Evolutionary conservation across 2,888 invertebrate genomes (phyloP), one percentile per base, ranked within the genome.

Genomic region (Capitulum mitella): DNA sequence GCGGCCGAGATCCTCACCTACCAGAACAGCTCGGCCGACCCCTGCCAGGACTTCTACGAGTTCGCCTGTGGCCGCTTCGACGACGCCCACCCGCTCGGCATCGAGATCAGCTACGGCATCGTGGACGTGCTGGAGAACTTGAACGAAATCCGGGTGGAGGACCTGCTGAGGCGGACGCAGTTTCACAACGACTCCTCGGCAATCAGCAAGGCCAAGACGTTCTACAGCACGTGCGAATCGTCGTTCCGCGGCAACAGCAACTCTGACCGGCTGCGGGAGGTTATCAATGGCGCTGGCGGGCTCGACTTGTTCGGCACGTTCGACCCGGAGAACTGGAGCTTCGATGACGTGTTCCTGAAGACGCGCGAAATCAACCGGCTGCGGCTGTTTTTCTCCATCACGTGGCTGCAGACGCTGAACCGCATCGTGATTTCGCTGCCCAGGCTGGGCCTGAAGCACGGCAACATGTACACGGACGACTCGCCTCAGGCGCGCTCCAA

Each of bases 121-220:
- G 3, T 19, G 46, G 19, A 46, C 14, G 84, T 84, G 22, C 86
- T 97, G 80, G 95, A 96, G 83, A 92, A 92, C 0, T 93, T 97
- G 16, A 86, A 87, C 81, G 85, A 85, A 81, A 93, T 94, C 0
- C 88, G 98, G 79, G 89, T 94, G 2, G 92, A 93, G 83, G 95
- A 97, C 82, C 90, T 75, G n/a, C 46, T 75, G 46, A 29, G 29
- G 46, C 43, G 46, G 5, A 40, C 43, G 19, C n/a, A 46, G 29
- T 34, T 46, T 22, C 46, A 75, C 29, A 46, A 75, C 32, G 43
- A 75, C n/a, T n/a, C 16, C 29, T 75, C 75, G 12, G 75, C 75
- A 3, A 3, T 46, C 14, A 75, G 75, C 32, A 75, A 75, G 75
- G 46, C 40, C 19, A 22, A n/a, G 19, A 43, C 46, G 0, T 75